A percentile compares a stretch with the other conserved stretches of the same genome.
Conservation (phyloP, 2,113 vertebrate genomes). For the Ranitomeya variabilis region DNA sequence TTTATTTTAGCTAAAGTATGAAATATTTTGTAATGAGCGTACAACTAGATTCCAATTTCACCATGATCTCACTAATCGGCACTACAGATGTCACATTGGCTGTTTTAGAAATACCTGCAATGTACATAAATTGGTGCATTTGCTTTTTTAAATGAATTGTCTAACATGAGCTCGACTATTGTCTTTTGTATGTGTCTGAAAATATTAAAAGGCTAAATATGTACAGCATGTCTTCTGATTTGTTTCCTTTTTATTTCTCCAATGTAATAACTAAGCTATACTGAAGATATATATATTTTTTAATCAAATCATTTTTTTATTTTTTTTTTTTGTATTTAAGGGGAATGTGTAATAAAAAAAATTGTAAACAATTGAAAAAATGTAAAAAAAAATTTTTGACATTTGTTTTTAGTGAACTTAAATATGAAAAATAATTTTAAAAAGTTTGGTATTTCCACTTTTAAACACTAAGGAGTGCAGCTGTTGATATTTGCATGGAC, state of each 20-base stretch:
- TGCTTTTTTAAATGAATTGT: not conserved
- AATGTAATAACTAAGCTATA: no score
- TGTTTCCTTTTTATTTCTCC: not conserved
- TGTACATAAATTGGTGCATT: not conserved
- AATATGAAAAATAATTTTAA: no score
- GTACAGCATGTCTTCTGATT: not conserved
- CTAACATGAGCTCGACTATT: not conserved
- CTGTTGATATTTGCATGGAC: no score
- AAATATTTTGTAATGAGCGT: not conserved
- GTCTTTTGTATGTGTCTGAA: slow-evolving; percentile 6
- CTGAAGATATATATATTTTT: no score
- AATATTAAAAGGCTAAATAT: slow-evolving; percentile 29
- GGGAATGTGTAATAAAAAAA: no score
- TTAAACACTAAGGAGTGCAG: no score
- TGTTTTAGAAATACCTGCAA: not conserved
- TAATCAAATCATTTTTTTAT: no score
- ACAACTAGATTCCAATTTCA: not conserved
- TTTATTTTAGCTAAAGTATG: slow-evolving; percentile 41
- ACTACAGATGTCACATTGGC: not conserved
- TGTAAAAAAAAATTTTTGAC: no score
- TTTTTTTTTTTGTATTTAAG: no score
- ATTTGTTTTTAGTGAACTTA: no score
- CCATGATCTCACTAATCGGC: not conserved
- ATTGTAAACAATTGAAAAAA: no score
- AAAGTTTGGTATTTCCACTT: no score